Base-by-base conservation (phyloP, 2,888 invertebrate genomes). In the Saturnia pavonia region DNA sequence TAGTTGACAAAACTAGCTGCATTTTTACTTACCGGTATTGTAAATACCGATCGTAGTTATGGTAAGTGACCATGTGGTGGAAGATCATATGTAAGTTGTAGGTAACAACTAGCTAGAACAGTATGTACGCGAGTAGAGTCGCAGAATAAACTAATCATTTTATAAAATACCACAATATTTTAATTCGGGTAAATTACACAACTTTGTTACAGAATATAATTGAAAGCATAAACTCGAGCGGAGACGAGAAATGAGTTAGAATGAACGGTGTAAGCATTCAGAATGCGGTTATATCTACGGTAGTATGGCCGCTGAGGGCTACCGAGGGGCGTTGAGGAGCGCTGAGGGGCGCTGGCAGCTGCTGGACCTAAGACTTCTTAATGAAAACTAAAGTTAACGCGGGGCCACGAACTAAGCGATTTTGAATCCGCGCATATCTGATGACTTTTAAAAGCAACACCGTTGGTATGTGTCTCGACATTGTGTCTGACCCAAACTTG, bases 351-450 rank as follows among this genome's bases (percentile, higher is more conserved):
- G 48, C 19, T 12, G 27, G 11, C 19, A 25, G 57, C 12, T 14
- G 27, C 25, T 60, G 7, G 57, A 25, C 57, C 57, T 67, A 60
- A 60, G 70, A 65, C 71, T 69, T 65, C 69, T 65, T 71, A 72
- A 72, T 72, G 71, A 72, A 72, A 72, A 72, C 69, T 71, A 65
- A 69, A 69, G 68, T 69, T 69, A 25, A 25, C 42, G 27, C 9
- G 19, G 66, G 71, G 72, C 72, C 68, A 25, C 14, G 57, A 60
- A 25, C 12, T 60, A 19, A 68, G 68, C 68, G 63, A 40, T 16
- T 51, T 4, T 25, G 2, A 40, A n/a, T 14, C n/a, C 65, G n/a
- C 27, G 7, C 12, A 14, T 27, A 25, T 60, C 12, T 7, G 16
- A 51, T 19, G 1, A 48, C 16, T 16, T 51, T 51, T n/a, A 8